Evolutionary conservation across 2,888 invertebrate genomes (phyloP).

Genomic region (Plebejus anna): DNA sequence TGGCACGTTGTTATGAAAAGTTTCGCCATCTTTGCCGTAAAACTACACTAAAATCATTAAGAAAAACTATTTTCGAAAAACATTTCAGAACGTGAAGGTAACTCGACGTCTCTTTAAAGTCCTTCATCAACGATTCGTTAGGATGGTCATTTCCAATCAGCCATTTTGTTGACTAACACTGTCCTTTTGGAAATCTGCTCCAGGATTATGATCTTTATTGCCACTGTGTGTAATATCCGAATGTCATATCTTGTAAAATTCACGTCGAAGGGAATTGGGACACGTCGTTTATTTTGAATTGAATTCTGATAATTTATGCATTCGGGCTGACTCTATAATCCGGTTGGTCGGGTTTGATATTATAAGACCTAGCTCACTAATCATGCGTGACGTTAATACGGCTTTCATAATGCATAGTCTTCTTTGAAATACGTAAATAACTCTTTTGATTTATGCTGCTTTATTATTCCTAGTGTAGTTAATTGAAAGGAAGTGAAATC

Average conservation of each 20-base stretch:
- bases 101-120: neutral
- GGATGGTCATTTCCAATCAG: conserved; percentile 20
- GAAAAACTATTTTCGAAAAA: neutral
- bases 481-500: neutral
- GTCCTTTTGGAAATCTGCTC: neutral
- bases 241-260: conserved; percentile 2
- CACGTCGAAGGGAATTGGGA: neutral
- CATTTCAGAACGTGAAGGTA: neutral
- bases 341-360: neutral
- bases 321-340: neutral
- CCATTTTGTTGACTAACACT: conserved; percentile 2
- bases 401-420: conserved; percentile 22
- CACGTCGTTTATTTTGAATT: conserved; percentile 16
- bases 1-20: too few relatives aligned
- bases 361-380: conserved; percentile 23
- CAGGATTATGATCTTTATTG: conserved; percentile 13
- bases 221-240: neutral
- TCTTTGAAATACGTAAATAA: conserved; percentile 27
- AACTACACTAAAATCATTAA: neutral
- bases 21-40: too few relatives aligned
- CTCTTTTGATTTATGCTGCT: conserved; percentile 6
- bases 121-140: conserved; percentile 1
- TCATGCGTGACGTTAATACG: conserved; percentile 25
- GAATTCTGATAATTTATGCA: conserved; percentile 20
- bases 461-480: conserved; percentile 4